Conservation (phyloP, 2,113 vertebrate species). For the Cettia cetti region DNA sequence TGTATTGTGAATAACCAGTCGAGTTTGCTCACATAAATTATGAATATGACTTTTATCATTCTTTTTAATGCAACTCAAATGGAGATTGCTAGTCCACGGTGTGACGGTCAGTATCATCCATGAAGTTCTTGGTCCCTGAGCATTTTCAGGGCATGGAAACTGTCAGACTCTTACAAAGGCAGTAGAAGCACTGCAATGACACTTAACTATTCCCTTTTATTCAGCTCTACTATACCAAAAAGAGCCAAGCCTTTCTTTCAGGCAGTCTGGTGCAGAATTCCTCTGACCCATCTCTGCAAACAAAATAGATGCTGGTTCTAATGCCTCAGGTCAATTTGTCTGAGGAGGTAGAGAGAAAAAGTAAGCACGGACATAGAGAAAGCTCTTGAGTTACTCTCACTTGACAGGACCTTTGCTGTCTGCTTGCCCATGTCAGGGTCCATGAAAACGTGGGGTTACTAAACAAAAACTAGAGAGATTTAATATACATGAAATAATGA, state of each 20-base stretch:
- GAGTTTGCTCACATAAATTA: neutral
- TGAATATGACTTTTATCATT: neutral
- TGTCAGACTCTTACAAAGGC: neutral
- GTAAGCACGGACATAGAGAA: fast-evolving
- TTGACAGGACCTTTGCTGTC: neutral
- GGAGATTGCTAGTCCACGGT: neutral
- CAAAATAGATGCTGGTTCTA: neutral
- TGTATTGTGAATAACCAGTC: neutral
- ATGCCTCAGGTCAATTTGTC: neutral
- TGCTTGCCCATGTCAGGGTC: neutral
- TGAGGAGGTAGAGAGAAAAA: neutral
- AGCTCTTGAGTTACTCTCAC: neutral
- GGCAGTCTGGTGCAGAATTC: neutral
- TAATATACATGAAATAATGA: neutral
- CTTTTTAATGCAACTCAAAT: neutral
- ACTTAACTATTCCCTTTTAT: neutral
- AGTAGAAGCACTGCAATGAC: neutral
- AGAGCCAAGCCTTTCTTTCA: neutral
- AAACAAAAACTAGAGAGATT: neutral
- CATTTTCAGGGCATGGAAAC: neutral
- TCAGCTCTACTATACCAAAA: neutral
- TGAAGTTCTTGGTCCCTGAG: neutral
- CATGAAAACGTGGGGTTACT: neutral
- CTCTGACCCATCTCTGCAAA: neutral
- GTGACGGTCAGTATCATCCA: fast-evolving